Percentiles rank a stretch among this genome's conserved stretches.
These are phyloP conservation scores for Melanophora roralis DNA, from an alignment of 2,888 invertebrate species.

Conservation along the genomic window DNA sequence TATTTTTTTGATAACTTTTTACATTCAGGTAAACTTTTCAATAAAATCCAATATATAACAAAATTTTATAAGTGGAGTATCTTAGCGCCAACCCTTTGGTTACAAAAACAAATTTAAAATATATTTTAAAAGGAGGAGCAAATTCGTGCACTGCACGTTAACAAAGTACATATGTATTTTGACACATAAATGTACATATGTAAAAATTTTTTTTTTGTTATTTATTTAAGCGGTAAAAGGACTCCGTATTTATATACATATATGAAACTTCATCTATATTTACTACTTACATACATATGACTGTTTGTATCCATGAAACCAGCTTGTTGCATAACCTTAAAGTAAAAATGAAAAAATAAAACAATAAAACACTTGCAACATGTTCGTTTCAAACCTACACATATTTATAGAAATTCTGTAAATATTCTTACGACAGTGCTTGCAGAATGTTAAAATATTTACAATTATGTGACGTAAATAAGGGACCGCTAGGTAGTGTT, in stretches of 20 bases:
- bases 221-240: too few species aligned
- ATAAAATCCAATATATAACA: neutral
- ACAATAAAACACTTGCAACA: too few species aligned
- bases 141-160: neutral
- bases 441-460: too few species aligned
- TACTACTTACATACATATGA: too few species aligned
- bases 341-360: too few species aligned
- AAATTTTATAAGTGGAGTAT: neutral
- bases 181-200: conserved; percentile 47
- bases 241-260: neutral
- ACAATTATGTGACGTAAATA: too few species aligned
- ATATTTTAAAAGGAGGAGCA: conserved; percentile 33
- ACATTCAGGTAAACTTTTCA: neutral
- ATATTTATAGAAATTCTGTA: neutral
- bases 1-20: neutral
- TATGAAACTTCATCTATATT: too few species aligned
- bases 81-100: conserved; percentile 42
- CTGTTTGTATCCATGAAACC: too few species aligned
- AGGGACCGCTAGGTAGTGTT: too few species aligned
- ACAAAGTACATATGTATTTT: neutral
- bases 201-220: conserved; percentile 41
- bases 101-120: conserved; percentile 1
- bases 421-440: neutral
- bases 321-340: too few species aligned
- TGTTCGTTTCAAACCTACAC: conserved; percentile 31